Evolutionary conservation across 2,113 vertebrate genomes (phyloP), one percentile per base, ranked within the genome.

Genomic region (Aspidoscelis tigris): DNA sequence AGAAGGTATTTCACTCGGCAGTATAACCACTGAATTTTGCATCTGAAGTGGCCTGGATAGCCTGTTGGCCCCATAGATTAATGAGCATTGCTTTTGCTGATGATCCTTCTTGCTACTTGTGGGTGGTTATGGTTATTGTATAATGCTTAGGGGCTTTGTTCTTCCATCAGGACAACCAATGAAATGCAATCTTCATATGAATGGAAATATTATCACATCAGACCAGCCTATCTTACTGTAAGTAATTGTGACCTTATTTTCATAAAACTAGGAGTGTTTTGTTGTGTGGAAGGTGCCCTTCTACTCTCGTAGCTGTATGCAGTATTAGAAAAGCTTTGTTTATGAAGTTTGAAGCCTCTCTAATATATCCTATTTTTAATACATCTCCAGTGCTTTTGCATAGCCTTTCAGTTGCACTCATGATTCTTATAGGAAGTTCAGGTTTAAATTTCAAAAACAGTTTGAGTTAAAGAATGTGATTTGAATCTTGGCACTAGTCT

Each of bases 101-200:
- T 81, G 21, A 47, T 55, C 71, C 2, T 85, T 66, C 70, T 64
- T 22, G 1, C 84, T 86, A 43, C 26, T 77, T 69, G 47, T 14
- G 20, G 70, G n/a, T 5, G 22, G 14, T 75, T 89, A 53, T 86
- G 68, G 66, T 66, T 83, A 58, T 85, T 0, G 77, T 88, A 41
- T 71, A 5, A 80, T 64, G 33, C 22, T 86, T 77, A 44, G 0
- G 72, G 75, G 84, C 72, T 58, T 50, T 68, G 73, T 79, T 53
- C 73, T 90, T 80, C 80, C 83, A 65, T 43, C 91, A 99, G 98
- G 98, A 70, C 98, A 99, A 65, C 98, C 99, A 16, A 99, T 99
- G 99, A 99, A 99, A 93, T 99, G 98, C 93, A 99, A 99, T 93
- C 98, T 99, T 92, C 98, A 99, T 89, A 96, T 99, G 94, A 99